These are phyloP conservation scores for Mesochorus sp. DNA, from an alignment of 2,888 invertebrate species.

Conservation along the genomic window DNA sequence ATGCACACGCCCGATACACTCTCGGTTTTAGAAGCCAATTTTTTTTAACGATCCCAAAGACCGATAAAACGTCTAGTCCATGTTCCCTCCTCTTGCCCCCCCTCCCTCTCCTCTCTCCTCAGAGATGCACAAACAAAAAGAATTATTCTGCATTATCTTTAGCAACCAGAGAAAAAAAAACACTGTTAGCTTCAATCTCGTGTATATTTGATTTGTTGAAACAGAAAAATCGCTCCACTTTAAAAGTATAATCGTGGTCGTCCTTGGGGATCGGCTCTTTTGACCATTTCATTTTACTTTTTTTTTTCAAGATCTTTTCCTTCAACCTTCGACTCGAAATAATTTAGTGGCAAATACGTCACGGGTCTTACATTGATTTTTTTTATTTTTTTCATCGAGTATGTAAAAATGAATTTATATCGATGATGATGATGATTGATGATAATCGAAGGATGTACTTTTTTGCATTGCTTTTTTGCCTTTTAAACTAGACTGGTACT, in stretches of 20 bases:
- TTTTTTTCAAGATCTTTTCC: neutral
- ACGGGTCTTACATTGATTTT: neutral
- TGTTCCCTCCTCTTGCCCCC: neutral
- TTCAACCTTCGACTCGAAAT: neutral
- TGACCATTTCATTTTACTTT: neutral
- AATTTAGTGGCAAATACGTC: neutral
- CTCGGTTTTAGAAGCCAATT: neutral
- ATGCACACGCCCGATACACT: conserved; percentile 23
- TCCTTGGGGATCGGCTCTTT: neutral
- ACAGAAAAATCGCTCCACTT: conserved; percentile 53
- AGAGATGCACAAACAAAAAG: conserved; percentile 31
- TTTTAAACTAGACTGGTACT: too few relatives aligned
- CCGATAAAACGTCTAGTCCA: conserved; percentile 35
- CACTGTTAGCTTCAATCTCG: neutral
- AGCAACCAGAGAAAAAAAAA: neutral
- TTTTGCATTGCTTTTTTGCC: too few relatives aligned
- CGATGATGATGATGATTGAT: neutral
- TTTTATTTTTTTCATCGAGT: neutral
- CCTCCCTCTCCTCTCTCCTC: neutral
- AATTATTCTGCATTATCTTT: conserved; percentile 44
- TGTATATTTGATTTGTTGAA: conserved; percentile 26
- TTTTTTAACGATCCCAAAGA: conserved; percentile 40
- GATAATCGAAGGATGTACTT: too few relatives aligned
- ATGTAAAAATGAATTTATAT: neutral
- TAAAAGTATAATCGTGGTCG: conserved; percentile 61